Evolutionary conservation across 2,113 vertebrate genomes (phyloP).

Genomic region (Oxyruncus cristatus): DNA sequence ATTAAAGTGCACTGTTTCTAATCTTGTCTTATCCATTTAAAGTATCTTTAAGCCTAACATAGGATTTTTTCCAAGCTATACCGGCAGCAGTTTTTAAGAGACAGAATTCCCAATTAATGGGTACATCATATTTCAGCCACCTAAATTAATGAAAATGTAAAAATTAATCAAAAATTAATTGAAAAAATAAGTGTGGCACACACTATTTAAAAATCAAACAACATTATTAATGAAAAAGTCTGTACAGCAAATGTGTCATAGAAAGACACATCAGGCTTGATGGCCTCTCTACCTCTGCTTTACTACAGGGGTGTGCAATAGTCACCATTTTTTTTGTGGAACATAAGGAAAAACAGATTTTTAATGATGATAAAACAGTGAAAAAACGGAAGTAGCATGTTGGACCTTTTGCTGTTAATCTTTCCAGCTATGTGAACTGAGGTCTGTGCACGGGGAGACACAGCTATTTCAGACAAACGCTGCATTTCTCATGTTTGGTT

Average conservation of each 20-base stretch:
- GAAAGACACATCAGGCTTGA: not conserved
- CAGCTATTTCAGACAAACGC: rapidly evolving
- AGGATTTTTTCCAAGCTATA: not conserved
- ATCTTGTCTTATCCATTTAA: not conserved
- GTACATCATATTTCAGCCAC: not conserved
- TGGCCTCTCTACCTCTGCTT: not conserved
- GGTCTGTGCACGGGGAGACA: rapidly evolving
- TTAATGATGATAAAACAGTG: not conserved
- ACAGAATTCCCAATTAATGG: not conserved
- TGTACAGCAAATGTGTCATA: not conserved
- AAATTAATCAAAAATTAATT: not conserved
- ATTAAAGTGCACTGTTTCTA: not conserved
- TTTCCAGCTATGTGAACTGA: not conserved
- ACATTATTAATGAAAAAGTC: not conserved
- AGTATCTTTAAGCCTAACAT: not conserved
- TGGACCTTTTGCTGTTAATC: not conserved
- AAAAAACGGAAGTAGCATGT: not conserved
- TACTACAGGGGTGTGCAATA: not conserved
- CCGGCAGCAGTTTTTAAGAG: not conserved
- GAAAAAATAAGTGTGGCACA: not conserved
- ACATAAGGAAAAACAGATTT: not conserved
- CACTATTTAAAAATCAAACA: not conserved
- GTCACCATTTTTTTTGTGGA: not conserved
- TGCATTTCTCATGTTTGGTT: not conserved
- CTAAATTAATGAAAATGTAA: not conserved